Percentiles rank a stretch among this genome's conserved stretches.
These are phyloP conservation scores for Ailuropoda melanoleuca DNA, from an alignment of 2,113 vertebrate species.

Conservation along the genomic window DNA sequence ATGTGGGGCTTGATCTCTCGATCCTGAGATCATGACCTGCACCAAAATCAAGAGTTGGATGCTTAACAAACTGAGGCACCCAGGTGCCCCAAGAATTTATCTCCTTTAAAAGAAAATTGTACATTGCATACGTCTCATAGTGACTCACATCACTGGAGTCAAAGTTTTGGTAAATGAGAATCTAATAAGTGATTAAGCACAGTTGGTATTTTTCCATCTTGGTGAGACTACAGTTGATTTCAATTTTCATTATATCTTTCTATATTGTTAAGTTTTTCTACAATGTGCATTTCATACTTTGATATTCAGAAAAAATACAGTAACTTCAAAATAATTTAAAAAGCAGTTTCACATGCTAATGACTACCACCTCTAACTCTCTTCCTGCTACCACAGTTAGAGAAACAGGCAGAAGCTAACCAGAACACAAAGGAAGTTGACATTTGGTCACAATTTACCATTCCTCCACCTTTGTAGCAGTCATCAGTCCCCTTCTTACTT, in stretches of 20 bases:
- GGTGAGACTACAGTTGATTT: background rate
- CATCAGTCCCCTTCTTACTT: background rate
- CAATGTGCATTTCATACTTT: background rate
- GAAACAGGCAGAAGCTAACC: background rate
- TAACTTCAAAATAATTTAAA: background rate
- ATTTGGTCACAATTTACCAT: background rate
- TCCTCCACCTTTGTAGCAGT: background rate
- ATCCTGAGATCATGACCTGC: background rate
- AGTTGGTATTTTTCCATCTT: background rate
- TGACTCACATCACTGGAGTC: background rate
- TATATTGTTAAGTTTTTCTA: background rate
- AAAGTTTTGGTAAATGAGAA: background rate
- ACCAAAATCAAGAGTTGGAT: background rate
- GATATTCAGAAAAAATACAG: background rate
- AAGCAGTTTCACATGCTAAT: background rate
- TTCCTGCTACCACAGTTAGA: background rate
- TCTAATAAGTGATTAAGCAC: background rate
- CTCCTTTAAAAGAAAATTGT: background rate
- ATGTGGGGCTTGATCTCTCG: background rate
- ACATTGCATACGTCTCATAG: background rate
- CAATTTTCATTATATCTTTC: background rate
- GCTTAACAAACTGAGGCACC: background rate
- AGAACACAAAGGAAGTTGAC: background rate
- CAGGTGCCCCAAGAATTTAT: background rate
- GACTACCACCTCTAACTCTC: background rate